Evolutionary conservation across 2,888 invertebrate genomes (phyloP), one percentile per base, ranked within the genome.

Genomic region (Clunio marinus): DNA sequence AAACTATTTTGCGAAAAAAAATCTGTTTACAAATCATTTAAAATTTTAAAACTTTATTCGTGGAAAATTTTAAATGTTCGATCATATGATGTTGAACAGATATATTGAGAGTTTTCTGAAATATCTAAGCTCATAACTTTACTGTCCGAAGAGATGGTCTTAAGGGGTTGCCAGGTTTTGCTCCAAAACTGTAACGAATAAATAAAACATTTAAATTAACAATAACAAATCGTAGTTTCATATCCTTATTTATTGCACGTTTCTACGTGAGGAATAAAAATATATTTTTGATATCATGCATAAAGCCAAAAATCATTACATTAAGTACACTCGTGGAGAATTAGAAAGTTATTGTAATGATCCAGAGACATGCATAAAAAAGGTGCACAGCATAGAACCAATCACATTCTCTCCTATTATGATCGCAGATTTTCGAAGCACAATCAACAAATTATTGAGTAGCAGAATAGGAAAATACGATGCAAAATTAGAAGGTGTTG

Each of bases 141-240:
- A 13, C 93, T 93, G 76, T 97, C 96, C 74, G 99, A 98, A 5
- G 91, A 89, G 17, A 99, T 81, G 0, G 96, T 94, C 74, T 94
- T 88, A n/a, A 99, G 81, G 0, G 96, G 97, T 73, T 98, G 95
- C 96, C 97, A 99, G 0, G 94, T 93, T 70, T 95, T 92, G 0
- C 96, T 91, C 99, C 99, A 99, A 59, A 94, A 81, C 81, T 84
- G 74, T 25, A 70, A 71, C 22, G 57, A 60, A 2, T 76, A 67
- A 69, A 59, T 62, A 58, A 8, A 69, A n/a, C 2, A n/a, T 41
- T 41, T 10, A 41, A 15, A 63, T 25, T 27, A 17, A 27, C n/a
- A 27, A 32, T 20, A 45, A 46, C 22, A 41, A 57, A 17, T n/a
- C n/a, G n/a, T n/a, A n/a, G 10, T 13, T 35, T 45, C 13, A 5